Evolutionary conservation across 1,140 invertebrate genomes (phyloP).

Genomic region (Belonocnema kinseyi): DNA sequence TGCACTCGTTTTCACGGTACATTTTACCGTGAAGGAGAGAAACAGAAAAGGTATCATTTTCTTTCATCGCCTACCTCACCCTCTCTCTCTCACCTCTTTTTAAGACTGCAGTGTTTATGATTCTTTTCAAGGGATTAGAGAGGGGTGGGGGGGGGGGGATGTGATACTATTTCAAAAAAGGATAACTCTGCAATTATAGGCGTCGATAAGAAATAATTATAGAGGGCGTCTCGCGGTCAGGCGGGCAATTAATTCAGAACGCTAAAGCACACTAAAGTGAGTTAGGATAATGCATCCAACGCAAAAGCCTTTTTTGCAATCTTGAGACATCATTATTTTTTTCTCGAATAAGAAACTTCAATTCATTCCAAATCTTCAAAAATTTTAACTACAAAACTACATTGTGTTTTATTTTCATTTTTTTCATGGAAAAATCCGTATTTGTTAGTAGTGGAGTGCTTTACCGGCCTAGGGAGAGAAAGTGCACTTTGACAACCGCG

Average conservation of each 20-base stretch:
- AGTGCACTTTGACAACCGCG: too few species aligned
- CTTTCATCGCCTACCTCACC: not conserved
- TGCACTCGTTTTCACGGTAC: conserved; percentile 34
- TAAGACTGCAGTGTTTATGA: not conserved
- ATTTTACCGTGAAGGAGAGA: conserved; percentile 34
- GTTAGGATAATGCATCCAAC: not conserved
- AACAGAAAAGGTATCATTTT: conserved; percentile 13
- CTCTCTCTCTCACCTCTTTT: not conserved
- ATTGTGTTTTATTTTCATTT: too few species aligned
- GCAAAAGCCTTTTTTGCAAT: not conserved
- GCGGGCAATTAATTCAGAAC: not conserved
- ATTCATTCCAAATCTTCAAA: not conserved
- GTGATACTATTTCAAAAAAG: not conserved
- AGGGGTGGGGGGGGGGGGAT: not conserved
- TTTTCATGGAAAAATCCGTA: too few species aligned
- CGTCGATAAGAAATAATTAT: conserved; percentile 10
- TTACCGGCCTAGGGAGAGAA: too few species aligned
- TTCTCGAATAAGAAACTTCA: not conserved
- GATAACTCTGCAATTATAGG: not conserved
- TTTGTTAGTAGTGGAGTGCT: too few species aligned
- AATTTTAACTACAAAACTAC: too few species aligned
- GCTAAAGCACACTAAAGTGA: not conserved
- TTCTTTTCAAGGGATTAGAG: not conserved
- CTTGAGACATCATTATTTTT: not conserved
- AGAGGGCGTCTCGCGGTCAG: not conserved